Evolutionary conservation across 2,888 invertebrate genomes (phyloP), one percentile per base, ranked within the genome.

Genomic region (Oxystoma pomonae): DNA sequence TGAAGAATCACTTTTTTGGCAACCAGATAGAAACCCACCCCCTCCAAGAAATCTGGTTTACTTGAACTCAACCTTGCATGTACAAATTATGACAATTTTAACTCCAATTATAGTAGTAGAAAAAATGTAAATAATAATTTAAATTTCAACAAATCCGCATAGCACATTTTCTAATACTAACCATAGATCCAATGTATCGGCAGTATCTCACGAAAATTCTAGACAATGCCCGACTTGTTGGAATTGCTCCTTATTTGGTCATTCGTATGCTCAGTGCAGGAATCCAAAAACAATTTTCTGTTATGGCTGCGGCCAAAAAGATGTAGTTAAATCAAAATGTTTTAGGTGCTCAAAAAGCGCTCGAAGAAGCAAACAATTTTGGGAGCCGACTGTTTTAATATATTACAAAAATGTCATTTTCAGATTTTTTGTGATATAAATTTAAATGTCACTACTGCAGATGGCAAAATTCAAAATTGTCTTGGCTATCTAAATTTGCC

Each of bases 281-380:
- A n/a, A n/a, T 35, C 35, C 35, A 35, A 35, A 35, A 35, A 35
- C 35, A 7, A 35, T 35, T 3, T 35, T 61, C 57, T 61, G 61
- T 19, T 61, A 22, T 35, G 61, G 58, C 1, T 61, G 61, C 57
- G 61, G 61, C 1, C 16, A 7, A 5, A 35, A 51, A 19, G 52
- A 21, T 35, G 12, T 12, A 35, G 67, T 69, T 1, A 75, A 73
- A 73, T 69, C 70, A 9, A 65, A 67, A 2, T 72, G 73, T 1
- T 67, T 73, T 0, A 67, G 72, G 16, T 0, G 68, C 74, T 56
- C 66, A 72, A 2, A 68, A 65, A 16, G 67, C 71, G 5, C 67
- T 72, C 58, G 71, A 69, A 0, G 65, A 63, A 1, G 73, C 69
- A 51, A 60, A n/a, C n/a, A n/a, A n/a, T n/a, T n/a, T n/a, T n/a